Conservation (phyloP, 2,888 invertebrate species). For the Platycheirus rosarum region DNA sequence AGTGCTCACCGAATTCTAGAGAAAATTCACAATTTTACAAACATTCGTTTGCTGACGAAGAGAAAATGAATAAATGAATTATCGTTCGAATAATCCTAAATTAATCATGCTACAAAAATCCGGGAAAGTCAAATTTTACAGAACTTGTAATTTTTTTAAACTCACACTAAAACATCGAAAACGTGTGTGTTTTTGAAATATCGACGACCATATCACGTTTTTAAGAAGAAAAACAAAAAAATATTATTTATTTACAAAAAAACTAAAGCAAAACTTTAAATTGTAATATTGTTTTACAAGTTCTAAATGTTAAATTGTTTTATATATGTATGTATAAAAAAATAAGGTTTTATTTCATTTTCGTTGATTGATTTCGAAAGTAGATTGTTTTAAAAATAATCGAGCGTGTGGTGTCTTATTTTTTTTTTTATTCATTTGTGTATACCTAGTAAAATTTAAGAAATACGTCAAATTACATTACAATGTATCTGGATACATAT, state of each 20-base stretch:
- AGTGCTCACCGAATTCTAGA: too few relatives aligned
- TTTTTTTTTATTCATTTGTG: background rate
- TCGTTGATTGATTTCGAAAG: too few relatives aligned
- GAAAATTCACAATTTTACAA: too few relatives aligned
- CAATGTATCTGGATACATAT: slow-evolving; percentile 5
- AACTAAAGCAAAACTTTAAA: too few relatives aligned
- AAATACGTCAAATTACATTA: slow-evolving; percentile 42
- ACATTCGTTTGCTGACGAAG: background rate
- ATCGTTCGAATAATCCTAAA: slow-evolving; percentile 42
- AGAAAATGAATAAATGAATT: slow-evolving; percentile 20
- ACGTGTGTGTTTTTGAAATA: too few relatives aligned
- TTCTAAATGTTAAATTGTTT: too few relatives aligned
- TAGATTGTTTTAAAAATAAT: slow-evolving; percentile 28
- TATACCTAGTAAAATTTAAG: background rate
- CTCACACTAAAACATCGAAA: slow-evolving; percentile 15
- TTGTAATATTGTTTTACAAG: slow-evolving; percentile 14
- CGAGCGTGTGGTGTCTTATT: slow-evolving; percentile 1
- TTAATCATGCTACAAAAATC: slow-evolving; percentile 53
- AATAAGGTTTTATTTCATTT: too few relatives aligned
- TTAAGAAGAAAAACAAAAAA: slow-evolving; percentile 1
- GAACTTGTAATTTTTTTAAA: slow-evolving; percentile 43
- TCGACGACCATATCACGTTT: too few relatives aligned
- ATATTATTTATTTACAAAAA: too few relatives aligned
- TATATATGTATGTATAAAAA: too few relatives aligned
- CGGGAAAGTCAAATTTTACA: slow-evolving; percentile 40